These are phyloP conservation scores for Lepidocolaptes lacrymiger DNA, from an alignment of 2,797 vertebrate species.

Conservation along the genomic window DNA sequence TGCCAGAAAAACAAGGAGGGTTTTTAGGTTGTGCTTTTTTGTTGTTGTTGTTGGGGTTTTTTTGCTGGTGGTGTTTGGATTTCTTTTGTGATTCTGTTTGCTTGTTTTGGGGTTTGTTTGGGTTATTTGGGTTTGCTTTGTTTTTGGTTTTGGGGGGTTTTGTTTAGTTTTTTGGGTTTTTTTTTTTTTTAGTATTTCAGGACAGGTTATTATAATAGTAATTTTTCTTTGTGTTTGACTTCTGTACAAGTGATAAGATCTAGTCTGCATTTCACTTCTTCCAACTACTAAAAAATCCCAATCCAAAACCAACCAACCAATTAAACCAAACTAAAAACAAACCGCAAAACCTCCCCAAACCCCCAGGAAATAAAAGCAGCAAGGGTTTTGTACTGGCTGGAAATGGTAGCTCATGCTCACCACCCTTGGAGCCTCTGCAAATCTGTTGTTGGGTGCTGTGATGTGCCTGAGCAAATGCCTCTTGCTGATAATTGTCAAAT, in stretches of 20 bases:
- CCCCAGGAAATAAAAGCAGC: not conserved
- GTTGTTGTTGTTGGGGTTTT: not conserved
- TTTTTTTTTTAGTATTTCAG: not conserved
- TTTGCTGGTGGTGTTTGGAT: not conserved
- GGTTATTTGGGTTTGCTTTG: too few species aligned
- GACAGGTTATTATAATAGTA: not conserved
- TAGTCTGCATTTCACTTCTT: not conserved
- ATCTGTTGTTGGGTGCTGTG: not conserved
- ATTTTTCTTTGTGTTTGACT: not conserved
- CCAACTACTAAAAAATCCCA: fast-evolving
- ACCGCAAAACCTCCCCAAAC: too few species aligned
- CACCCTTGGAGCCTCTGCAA: not conserved
- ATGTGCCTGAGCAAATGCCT: fast-evolving
- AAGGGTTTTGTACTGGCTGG: not conserved
- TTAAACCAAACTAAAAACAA: too few species aligned
- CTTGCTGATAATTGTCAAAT: not conserved
- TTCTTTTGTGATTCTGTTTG: not conserved
- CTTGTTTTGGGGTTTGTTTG: not conserved
- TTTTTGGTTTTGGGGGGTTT: not conserved
- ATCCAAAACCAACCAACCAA: not conserved
- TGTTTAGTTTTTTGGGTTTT: too few species aligned
- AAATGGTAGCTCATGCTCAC: not conserved
- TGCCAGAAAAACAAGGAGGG: not conserved
- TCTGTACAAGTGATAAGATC: not conserved
- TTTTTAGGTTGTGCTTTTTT: not conserved